Conservation (phyloP, 2,797 vertebrate species). For the Bradypodion pumilum region DNA sequence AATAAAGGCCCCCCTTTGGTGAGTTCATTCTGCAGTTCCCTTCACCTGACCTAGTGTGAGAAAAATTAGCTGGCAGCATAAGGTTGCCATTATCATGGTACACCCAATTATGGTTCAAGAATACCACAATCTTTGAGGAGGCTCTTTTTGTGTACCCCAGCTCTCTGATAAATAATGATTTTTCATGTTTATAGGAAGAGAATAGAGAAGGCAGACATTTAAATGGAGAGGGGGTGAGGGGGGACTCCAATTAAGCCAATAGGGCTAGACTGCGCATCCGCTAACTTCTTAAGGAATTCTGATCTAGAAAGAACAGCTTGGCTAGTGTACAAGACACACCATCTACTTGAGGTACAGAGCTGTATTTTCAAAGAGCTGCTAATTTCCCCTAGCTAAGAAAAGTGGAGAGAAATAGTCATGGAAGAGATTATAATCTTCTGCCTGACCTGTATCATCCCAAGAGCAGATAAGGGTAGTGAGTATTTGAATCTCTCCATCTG, state of each 20-base stretch:
- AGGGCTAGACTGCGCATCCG: background rate
- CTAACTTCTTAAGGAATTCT: background rate
- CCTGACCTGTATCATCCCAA: background rate
- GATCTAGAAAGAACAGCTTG: background rate
- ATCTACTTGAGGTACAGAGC: background rate
- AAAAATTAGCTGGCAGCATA: too few species aligned
- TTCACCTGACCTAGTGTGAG: too few species aligned
- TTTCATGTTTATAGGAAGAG: fast-evolving
- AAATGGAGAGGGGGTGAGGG: background rate
- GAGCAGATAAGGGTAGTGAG: background rate
- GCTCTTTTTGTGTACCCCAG: too few species aligned
- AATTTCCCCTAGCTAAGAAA: background rate
- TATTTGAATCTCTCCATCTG: background rate
- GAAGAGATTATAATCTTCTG: background rate
- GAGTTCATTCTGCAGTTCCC: too few species aligned
- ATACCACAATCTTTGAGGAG: too few species aligned
- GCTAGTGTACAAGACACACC: background rate
- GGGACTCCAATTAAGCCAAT: background rate
- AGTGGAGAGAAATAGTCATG: background rate
- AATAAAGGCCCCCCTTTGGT: too few species aligned
- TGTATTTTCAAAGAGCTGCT: background rate
- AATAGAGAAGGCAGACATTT: background rate
- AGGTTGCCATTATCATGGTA: too few species aligned
- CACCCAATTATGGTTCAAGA: too few species aligned
- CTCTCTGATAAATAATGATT: fast-evolving